phyloP scores from a whole-genome alignment of 64 coral and sea anemone genomes.

The Porites lutea region DNA sequence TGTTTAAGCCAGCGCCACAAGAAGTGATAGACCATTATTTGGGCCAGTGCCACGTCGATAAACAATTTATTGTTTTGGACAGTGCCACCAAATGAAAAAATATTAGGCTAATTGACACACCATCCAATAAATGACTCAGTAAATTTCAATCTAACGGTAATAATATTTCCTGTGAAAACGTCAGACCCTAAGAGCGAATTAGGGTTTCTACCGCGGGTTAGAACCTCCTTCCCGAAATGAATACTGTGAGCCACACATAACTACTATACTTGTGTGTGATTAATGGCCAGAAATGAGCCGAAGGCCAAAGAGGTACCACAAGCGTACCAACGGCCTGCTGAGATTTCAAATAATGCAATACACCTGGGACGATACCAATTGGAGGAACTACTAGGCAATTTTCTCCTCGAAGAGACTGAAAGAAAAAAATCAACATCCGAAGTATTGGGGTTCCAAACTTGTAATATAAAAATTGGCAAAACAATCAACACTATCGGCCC shows the following conservation, averaged over 20 bases:
- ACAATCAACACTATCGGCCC: background rate
- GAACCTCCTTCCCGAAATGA: background rate
- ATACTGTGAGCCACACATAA: background rate
- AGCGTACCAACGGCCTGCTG: conserved; percentile 21
- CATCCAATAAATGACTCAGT: too few relatives aligned
- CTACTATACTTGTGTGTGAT: background rate
- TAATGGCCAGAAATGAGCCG: conserved; percentile 54
- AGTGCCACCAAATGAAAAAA: too few relatives aligned
- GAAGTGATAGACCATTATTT: too few relatives aligned
- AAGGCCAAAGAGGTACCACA: conserved; percentile 45
- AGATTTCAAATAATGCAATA: background rate
- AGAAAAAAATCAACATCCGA: background rate
- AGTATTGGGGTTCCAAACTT: background rate
- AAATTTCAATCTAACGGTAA: too few relatives aligned
- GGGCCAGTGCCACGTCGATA: too few relatives aligned
- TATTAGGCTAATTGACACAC: too few relatives aligned
- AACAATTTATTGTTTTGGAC: too few relatives aligned
- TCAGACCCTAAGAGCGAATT: background rate
- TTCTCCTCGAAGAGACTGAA: background rate
- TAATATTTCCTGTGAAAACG: too few relatives aligned
- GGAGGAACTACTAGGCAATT: conserved; percentile 40
- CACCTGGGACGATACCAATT: background rate
- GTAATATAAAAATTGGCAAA: background rate
- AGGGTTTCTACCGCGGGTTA: background rate
- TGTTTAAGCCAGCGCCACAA: too few relatives aligned